phyloP scores from a whole-genome alignment of 2,113 vertebrate genomes.

The Bos indicus region DNA sequence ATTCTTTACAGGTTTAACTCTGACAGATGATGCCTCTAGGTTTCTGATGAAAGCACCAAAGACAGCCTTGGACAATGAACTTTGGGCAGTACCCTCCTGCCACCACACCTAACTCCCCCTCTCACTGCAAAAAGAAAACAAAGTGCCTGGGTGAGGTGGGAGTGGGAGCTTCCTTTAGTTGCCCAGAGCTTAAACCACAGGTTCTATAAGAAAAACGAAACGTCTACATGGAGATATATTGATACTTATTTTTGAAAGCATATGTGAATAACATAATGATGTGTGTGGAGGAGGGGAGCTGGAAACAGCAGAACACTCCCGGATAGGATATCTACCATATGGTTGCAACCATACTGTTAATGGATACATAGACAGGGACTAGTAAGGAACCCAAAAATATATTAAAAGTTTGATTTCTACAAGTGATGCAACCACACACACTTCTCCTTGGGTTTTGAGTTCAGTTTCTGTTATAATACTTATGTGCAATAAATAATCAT shows the following conservation, averaged over 20 bases:
- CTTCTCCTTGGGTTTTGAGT: constrained; percentile 28
- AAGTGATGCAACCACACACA: constrained; percentile 22
- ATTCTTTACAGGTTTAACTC: not conserved
- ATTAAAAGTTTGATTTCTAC: not conserved
- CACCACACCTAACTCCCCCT: not conserved
- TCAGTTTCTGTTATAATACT: constrained; percentile 36
- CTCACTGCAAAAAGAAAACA: not conserved
- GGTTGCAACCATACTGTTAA: not conserved
- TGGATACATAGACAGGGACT: not conserved
- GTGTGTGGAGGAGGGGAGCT: rapidly evolving
- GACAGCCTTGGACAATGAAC: not conserved
- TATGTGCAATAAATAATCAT: constrained; percentile 59
- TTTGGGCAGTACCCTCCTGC: not conserved
- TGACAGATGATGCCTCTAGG: not conserved
- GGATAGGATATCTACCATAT: rapidly evolving
- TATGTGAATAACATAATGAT: not conserved
- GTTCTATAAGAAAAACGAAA: not conserved
- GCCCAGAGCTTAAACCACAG: not conserved
- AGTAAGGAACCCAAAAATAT: not conserved
- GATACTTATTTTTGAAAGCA: not conserved
- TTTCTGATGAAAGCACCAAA: not conserved
- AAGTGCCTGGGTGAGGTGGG: not conserved
- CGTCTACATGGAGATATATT: not conserved
- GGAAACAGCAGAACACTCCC: not conserved
- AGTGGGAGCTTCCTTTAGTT: not conserved